Base-by-base conservation (phyloP, 2,888 invertebrate genomes). In the Yponomeuta plumbellus region DNA sequence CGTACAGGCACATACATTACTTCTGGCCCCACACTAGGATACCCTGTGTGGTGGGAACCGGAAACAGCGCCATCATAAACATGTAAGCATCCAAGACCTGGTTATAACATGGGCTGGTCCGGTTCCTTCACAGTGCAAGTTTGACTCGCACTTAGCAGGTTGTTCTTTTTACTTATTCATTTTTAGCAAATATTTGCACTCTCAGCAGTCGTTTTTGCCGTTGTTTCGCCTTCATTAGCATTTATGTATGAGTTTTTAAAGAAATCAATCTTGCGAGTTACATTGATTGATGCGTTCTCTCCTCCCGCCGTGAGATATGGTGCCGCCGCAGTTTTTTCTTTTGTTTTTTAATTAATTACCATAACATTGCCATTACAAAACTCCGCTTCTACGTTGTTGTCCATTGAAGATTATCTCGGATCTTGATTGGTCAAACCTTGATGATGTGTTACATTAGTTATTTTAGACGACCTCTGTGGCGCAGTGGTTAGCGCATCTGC, bases 171-270 rank as follows among this genome's bases (percentile, higher is more conserved):
- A 21, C 65, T 68, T 69, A 66, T 70, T 77, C 74, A 77, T 67
- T 75, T 52, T 75, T 71, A 72, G 69, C 71, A 74, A 75, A 76
- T 75, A 75, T 77, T 77, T 75, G 77, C 74, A 66, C 65, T 73
- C 68, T 75, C 71, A 71, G 73, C 74, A 68, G 52, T 66, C 62
- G 39, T 70, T 70, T 72, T 74, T 52, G 44, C 5, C 44, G 44
- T 52, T 52, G 74, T 69, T 70, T 71, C 65, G 68, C 71, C 77
- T 52, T 76, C 74, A 79, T 80, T 78, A 78, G 71, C 69, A 71
- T 78, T 72, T 73, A 73, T 71, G 75, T 71, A 70, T 34, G 34
- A 34, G 34, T 34, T 72, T 71, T 73, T 39, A n/a, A 69, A 74
- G 74, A 76, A 75, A 76, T 76, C 75, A 75, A 76, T 76, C 73